These are phyloP conservation scores for Graptemys geographica DNA, from an alignment of 2,797 vertebrate species.

Conservation along the genomic window DNA sequence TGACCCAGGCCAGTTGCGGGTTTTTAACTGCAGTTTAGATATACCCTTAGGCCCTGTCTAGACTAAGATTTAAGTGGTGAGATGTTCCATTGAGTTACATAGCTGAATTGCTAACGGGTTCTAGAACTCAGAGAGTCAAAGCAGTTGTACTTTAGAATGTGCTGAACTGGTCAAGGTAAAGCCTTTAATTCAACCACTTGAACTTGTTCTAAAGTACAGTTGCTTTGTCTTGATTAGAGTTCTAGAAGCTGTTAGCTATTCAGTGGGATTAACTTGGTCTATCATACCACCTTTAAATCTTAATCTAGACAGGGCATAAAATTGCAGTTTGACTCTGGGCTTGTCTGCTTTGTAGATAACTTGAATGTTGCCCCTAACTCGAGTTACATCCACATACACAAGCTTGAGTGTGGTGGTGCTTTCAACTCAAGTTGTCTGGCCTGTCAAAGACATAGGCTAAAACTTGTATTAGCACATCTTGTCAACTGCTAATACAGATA, in stretches of 20 bases:
- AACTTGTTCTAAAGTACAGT: neutral
- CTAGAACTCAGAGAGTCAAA: neutral
- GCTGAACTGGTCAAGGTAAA: no score
- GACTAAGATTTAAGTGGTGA: neutral
- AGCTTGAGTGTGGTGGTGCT: neutral
- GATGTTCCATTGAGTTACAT: accelerated
- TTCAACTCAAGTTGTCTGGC: neutral
- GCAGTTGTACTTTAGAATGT: neutral
- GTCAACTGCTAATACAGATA: neutral
- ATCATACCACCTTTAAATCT: neutral
- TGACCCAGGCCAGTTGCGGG: no score
- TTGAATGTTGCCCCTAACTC: neutral
- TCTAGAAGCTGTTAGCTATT: neutral
- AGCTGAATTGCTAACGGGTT: neutral
- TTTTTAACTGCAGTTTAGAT: no score
- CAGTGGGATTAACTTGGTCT: no score
- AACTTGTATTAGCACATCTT: neutral
- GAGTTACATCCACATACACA: neutral
- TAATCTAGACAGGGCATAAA: no score
- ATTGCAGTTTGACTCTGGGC: neutral
- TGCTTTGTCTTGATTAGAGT: neutral
- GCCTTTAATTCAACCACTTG: neutral
- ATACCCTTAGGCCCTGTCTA: neutral
- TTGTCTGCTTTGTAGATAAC: neutral
- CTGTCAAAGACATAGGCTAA: neutral